Evolutionary conservation across 2,113 vertebrate species (phyloP), one percentile per base, ranked within the genome.

Genomic region (Grammomys surdaster): DNA sequence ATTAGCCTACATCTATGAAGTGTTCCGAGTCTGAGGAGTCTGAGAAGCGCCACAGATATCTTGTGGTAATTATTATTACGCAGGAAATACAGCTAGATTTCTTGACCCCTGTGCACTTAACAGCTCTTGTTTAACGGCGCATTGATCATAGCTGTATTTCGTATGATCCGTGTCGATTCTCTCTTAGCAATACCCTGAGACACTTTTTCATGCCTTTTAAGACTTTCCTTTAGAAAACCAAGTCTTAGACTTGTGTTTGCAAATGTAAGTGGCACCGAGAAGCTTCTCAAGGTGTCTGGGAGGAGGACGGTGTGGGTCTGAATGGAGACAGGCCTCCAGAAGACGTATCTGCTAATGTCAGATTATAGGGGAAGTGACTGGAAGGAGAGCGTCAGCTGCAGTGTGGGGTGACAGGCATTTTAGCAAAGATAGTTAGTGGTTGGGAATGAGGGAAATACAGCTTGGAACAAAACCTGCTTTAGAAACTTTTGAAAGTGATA

Each of bases 31-130:
- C 76, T 77, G 78, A 76, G 90, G 46, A 81, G 89, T 86, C 76
- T 77, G 78, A 76, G 90, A 96, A 78, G 48, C 65, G 43, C 90
- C 90, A 84, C 20, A 3, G 81, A 97, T 91, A 86, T 26, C 67
- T 93, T 89, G 51, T 94, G 90, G 96, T 97, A 98, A 97, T 97
- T 97, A 97, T 95, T 84, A 93, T 91, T 93, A 70, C 92, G 56
- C 76, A 31, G 91, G 77, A 97, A 95, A 75, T 91, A 91, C 91
- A 93, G 95, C 95, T 82, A 65, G 31, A 86, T 96, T 95, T 89
- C 94, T 95, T 97, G 91, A 98, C 94, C 95, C 93, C 77, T 0
- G 0, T 65, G 86, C 63, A 90, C 81, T 87, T 65, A 95, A 60
- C 75, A 87, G 86, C 87, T 94, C 91, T 76, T 95, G 89, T 93